Percentiles rank a stretch among this genome's conserved stretches.
These are phyloP conservation scores for Melanotus villosus DNA, from an alignment of 2,888 invertebrate genomes.

Conservation along the genomic window DNA sequence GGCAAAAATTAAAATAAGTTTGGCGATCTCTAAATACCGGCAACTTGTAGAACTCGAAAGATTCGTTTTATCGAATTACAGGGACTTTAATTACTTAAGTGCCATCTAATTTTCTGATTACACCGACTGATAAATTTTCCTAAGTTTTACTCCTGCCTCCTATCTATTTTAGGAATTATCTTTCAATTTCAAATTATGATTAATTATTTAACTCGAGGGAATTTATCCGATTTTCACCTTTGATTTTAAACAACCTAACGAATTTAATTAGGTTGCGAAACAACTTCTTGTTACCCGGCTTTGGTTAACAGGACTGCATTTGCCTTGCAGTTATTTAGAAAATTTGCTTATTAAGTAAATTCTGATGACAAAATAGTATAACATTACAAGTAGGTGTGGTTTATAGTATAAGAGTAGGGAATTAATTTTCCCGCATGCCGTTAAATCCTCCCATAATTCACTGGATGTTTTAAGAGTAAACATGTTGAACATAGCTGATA, in stretches of 20 bases:
- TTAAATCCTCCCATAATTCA: constrained; percentile 19
- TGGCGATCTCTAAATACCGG: constrained; percentile 37
- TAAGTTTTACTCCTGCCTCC: constrained; percentile 19
- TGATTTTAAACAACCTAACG: neutral
- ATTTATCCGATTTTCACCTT: constrained; percentile 10
- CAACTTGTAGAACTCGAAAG: constrained; percentile 41
- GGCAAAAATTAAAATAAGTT: neutral
- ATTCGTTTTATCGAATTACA: constrained; percentile 43
- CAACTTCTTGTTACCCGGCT: too few relatives aligned
- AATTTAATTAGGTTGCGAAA: too few relatives aligned
- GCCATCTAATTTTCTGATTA: constrained; percentile 47
- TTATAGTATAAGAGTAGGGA: neutral
- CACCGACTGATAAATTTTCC: constrained; percentile 39
- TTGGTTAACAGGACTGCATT: too few relatives aligned
- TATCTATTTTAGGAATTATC: constrained; percentile 29
- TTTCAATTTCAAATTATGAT: constrained; percentile 32
- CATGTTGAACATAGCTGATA: constrained; percentile 45
- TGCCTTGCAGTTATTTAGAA: too few relatives aligned
- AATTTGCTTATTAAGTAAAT: neutral
- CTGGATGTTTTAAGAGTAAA: constrained; percentile 34
- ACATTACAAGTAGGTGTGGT: neutral
- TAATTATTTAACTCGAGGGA: constrained; percentile 19
- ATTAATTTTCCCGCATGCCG: constrained; percentile 19
- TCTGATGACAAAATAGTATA: neutral
- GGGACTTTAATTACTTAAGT: constrained; percentile 44